Conservation (phyloP, 2,113 vertebrate genomes). For the Limnothrissa miodon region DNA sequence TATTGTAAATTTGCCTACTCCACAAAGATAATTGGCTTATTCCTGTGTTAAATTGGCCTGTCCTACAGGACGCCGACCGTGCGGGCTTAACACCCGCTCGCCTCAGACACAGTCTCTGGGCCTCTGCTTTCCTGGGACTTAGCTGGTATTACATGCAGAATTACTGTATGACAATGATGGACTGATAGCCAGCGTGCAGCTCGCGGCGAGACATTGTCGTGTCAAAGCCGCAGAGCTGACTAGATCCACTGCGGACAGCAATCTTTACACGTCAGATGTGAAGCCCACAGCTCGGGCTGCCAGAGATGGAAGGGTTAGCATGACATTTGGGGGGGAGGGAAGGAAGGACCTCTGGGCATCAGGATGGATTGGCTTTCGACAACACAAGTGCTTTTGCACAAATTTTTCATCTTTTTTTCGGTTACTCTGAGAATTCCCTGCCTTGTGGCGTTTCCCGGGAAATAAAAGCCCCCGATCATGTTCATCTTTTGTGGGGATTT, state of each 20-base stretch:
- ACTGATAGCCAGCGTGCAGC: slow-evolving; percentile 53
- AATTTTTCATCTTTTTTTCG: neutral
- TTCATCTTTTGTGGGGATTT: neutral
- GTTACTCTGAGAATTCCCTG: neutral
- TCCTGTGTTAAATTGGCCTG: slow-evolving; percentile 66
- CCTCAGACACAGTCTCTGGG: slow-evolving; percentile 59
- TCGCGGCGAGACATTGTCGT: slow-evolving; percentile 22
- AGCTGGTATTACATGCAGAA: slow-evolving; percentile 66
- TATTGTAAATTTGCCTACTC: slow-evolving; percentile 65
- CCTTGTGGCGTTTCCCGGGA: neutral
- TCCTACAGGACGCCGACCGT: slow-evolving; percentile 64
- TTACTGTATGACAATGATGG: slow-evolving; percentile 68
- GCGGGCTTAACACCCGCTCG: slow-evolving; percentile 55
- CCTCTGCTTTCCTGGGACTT: slow-evolving; percentile 60
- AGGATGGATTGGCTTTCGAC: neutral
- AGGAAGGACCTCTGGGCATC: neutral
- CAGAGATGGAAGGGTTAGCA: neutral
- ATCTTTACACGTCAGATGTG: neutral
- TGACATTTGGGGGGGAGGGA: neutral
- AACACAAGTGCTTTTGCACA: neutral
- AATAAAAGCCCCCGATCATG: neutral
- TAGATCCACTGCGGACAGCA: neutral
- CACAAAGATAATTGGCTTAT: slow-evolving; percentile 71
- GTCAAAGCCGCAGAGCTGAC: neutral
- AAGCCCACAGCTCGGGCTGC: neutral